A percentile compares a stretch with the other conserved stretches of the same genome.
Conservation (phyloP, 1,140 invertebrate genomes). For the Drosophila triauraria region DNA sequence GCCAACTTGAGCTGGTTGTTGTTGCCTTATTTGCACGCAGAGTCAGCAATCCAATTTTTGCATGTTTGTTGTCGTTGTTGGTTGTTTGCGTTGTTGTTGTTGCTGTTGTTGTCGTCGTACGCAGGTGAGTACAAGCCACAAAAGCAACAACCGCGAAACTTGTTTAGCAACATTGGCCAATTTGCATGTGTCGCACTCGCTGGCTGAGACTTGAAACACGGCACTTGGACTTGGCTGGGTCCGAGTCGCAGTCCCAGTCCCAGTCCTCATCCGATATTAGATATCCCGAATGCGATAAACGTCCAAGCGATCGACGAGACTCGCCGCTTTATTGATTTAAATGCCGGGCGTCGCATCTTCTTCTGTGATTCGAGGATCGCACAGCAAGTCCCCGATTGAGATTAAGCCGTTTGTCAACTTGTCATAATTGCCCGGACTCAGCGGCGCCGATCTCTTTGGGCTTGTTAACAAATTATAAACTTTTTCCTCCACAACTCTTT, state of each 20-base stretch:
- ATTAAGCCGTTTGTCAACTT: conserved; percentile 84
- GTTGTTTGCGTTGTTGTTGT: conserved; percentile 25
- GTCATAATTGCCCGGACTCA: conserved; percentile 71
- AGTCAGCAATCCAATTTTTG: conserved; percentile 59
- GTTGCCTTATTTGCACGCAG: conserved; percentile 64
- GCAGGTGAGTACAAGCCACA: conserved; percentile 75
- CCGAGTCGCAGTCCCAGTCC: conserved; percentile 17
- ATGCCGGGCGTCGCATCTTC: conserved; percentile 62
- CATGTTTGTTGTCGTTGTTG: conserved; percentile 52
- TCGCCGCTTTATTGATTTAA: conserved; percentile 74
- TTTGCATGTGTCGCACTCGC: conserved; percentile 81
- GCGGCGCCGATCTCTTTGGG: conserved; percentile 65
- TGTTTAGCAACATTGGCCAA: conserved; percentile 81
- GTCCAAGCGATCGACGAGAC: conserved; percentile 32
- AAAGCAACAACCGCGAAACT: conserved; percentile 58
- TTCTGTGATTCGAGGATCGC: conserved; percentile 50
- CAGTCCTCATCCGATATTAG: conserved; percentile 63
- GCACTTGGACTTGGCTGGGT: conserved; percentile 15
- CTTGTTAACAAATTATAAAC: conserved; percentile 77
- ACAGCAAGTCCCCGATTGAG: conserved; percentile 69
- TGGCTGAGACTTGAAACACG: conserved; percentile 27
- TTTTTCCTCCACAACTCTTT: conserved; percentile 26
- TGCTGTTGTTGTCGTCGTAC: conserved; percentile 61
- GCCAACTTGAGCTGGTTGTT: conserved; percentile 45
- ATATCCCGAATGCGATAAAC: conserved; percentile 79